A percentile compares a stretch with the other conserved stretches of the same genome.
These are phyloP conservation scores for Protaetia brevitarsis DNA, from an alignment of 1,140 invertebrate genomes.

Conservation along the genomic window DNA sequence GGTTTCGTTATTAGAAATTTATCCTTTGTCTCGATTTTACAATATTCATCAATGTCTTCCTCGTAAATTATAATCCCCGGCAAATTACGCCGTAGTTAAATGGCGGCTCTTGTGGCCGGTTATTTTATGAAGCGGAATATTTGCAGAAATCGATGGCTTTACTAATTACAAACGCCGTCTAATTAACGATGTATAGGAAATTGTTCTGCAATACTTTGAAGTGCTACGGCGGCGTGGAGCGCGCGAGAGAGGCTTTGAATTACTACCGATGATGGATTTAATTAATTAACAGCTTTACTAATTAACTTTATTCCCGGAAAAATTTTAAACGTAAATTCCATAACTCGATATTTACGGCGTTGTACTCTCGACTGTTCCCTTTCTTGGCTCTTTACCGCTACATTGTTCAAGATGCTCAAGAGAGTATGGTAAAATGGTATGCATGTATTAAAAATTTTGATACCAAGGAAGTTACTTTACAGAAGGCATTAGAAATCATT, in stretches of 20 bases:
- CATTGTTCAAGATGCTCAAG: too few species aligned
- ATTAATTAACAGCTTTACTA: constrained; percentile 49
- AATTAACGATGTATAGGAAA: constrained; percentile 50
- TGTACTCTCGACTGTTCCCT: neutral
- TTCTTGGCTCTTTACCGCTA: too few species aligned
- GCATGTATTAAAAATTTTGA: too few species aligned
- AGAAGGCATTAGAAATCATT: too few species aligned
- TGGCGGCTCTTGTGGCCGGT: constrained; percentile 31
- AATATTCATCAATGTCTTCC: constrained; percentile 36
- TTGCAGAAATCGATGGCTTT: constrained; percentile 45
- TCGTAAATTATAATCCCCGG: constrained; percentile 32
- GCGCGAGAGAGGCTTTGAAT: constrained; percentile 35
- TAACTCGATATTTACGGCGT: constrained; percentile 14
- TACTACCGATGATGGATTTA: constrained; percentile 46
- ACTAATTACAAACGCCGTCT: constrained; percentile 47
- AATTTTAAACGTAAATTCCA: constrained; percentile 23
- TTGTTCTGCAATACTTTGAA: constrained; percentile 49
- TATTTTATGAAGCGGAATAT: constrained; percentile 42
- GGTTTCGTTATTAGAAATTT: constrained; percentile 37
- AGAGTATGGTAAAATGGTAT: too few species aligned
- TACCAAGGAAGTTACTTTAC: too few species aligned
- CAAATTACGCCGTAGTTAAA: constrained; percentile 29
- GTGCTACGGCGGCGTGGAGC: constrained; percentile 28
- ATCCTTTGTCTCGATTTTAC: constrained; percentile 38
- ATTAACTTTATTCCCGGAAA: constrained; percentile 22